Evolutionary conservation across 2,888 invertebrate genomes (phyloP).

Genomic region (Nephrotoma flavescens): DNA sequence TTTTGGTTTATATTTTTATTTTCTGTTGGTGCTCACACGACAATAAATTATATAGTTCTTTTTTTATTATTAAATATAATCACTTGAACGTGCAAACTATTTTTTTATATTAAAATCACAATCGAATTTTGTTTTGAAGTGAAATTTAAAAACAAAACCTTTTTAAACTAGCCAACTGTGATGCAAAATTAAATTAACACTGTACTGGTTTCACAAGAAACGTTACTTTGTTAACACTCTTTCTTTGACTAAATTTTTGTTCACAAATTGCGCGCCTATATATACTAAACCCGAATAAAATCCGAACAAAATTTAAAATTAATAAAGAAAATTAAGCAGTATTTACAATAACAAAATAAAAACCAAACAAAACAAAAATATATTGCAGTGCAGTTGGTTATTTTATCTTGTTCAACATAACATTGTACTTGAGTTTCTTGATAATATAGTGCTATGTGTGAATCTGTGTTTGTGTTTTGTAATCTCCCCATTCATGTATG

Average conservation of each 20-base stretch:
- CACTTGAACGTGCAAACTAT: neutral
- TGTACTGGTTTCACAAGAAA: neutral
- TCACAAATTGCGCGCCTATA: neutral
- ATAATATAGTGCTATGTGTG: neutral
- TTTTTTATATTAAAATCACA: neutral
- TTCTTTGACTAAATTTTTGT: neutral
- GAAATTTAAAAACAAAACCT: neutral
- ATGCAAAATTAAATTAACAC: neutral
- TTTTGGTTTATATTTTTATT: slow-evolving; percentile 30
- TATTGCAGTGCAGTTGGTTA: neutral
- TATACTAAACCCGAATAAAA: neutral
- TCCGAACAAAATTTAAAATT: neutral
- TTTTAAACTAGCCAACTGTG: neutral
- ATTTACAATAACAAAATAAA: neutral
- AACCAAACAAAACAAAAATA: neutral
- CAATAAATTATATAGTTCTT: neutral
- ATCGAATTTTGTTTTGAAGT: neutral
- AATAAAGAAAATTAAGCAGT: neutral
- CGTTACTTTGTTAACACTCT: neutral
- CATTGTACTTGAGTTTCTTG: neutral
- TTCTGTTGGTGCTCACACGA: slow-evolving; percentile 6
- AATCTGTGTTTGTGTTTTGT: neutral
- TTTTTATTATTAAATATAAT: neutral
- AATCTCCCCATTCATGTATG: neutral
- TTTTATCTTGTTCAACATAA: neutral